Evolutionary conservation across 2,888 invertebrate species (phyloP), one percentile per base, ranked within the genome.

Genomic region (Hetaerina titia): DNA sequence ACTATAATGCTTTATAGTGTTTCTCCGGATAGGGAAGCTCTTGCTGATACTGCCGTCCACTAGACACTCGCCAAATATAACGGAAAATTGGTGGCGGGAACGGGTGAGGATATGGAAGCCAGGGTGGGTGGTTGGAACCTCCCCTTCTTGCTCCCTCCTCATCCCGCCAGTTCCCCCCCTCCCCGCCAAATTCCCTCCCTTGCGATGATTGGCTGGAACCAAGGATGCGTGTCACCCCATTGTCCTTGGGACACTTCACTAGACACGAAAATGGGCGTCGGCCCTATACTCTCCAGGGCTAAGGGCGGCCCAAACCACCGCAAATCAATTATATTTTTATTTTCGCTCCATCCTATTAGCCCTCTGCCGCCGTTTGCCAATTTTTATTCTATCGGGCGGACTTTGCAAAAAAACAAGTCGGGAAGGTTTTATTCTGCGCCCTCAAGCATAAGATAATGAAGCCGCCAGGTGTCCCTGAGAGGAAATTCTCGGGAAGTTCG

Each of bases 151-250:
- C 69, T n/a, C 69, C n/a, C 22, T 5, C 22, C 17, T 4, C 69
- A 22, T n/a, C 22, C 69, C 69, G 7, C 69, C 69, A 45, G 45
- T 45, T n/a, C 69, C 19, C 69, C 8, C 17, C n/a, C 22, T 6
- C 0, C 69, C 69, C 6, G 8, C 69, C 8, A 22, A 7, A n/a
- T n/a, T 31, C 31, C 81, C 31, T 11, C 81, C 22, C 22, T 2
- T 19, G 81, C 81, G 81, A 31, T 81, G 81, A 81, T 81, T 81
- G 81, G 31, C 25, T 31, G 31, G 81, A 81, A 15, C 81, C 81
- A 81, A 81, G 81, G 81, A 81, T 81, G 81, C 81, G 81, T 81
- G 81, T 81, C 81, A 31, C 31, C 81, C 81, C 81, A 81, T 81
- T 81, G 81, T 81, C 81, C 81, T 31, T 81, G 81, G 31, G 31